Evolutionary conservation across 2,113 vertebrate species (phyloP).

Genomic region (Vombatus ursinus): DNA sequence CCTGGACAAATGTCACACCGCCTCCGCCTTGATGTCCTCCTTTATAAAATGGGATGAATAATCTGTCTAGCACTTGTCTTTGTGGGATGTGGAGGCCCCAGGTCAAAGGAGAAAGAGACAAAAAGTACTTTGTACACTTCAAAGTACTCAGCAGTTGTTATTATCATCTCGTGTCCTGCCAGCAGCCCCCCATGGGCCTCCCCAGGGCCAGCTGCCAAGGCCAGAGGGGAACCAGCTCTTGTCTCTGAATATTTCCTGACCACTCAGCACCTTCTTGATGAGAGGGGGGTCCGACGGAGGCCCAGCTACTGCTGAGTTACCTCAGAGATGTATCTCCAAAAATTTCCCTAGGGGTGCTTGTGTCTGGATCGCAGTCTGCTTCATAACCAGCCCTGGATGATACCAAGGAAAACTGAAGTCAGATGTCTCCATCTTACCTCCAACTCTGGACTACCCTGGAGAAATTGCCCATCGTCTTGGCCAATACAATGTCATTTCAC

Average conservation of each 20-base stretch:
- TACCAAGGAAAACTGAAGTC: neutral
- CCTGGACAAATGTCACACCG: neutral
- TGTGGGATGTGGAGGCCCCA: neutral
- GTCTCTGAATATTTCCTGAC: neutral
- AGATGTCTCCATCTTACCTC: neutral
- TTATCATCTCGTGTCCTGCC: neutral
- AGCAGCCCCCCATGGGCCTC: neutral
- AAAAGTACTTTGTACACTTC: neutral
- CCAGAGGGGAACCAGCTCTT: neutral
- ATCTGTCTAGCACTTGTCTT: neutral
- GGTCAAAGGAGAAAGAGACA: neutral
- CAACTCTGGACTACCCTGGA: neutral
- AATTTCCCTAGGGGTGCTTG: neutral
- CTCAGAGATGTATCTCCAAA: too few relatives aligned
- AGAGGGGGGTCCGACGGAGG: neutral
- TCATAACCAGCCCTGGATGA: neutral
- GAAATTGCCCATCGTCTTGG: neutral
- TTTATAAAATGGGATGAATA: neutral
- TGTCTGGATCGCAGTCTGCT: neutral
- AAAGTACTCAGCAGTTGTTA: neutral
- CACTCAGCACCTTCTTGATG: neutral
- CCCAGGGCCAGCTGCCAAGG: neutral
- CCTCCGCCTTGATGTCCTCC: too few relatives aligned
- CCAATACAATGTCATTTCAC: neutral
- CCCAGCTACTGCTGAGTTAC: neutral